These are phyloP conservation scores for Anableps anableps DNA, from an alignment of 2,797 vertebrate species.

Conservation along the genomic window DNA sequence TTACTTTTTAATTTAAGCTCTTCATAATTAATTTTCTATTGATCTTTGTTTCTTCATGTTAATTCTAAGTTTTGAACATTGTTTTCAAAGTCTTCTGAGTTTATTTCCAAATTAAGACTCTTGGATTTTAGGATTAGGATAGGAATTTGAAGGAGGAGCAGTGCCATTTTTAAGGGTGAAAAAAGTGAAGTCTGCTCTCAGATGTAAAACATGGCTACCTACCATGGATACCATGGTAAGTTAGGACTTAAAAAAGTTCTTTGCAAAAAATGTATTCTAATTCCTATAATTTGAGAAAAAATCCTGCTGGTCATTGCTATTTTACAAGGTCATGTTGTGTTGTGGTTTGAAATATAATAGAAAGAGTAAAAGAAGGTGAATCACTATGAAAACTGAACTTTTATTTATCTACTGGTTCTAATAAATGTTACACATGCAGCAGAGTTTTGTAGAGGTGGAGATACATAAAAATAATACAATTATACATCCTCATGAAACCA, in stretches of 20 bases:
- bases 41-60: no score
- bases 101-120: background rate
- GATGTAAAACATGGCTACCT: background rate
- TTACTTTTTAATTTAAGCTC: no score
- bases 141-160: background rate
- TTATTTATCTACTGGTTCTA: background rate
- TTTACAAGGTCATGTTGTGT: background rate
- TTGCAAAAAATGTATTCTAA: background rate
- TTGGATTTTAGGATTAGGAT: background rate
- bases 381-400: background rate
- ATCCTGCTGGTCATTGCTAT: background rate
- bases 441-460: background rate
- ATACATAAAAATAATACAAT: background rate
- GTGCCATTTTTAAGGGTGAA: background rate
- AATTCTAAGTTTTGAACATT: background rate
- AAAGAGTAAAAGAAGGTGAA: background rate
- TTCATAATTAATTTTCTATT: no score
- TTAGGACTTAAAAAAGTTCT: background rate
- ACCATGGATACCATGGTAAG: background rate
- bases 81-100: background rate
- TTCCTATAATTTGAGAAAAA: background rate
- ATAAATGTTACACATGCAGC: slow-evolving; percentile 8
- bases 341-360: background rate
- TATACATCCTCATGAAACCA: background rate
- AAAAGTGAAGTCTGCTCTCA: background rate